phyloP scores from a whole-genome alignment of 2,888 invertebrate genomes.

The Furcula furcula region DNA sequence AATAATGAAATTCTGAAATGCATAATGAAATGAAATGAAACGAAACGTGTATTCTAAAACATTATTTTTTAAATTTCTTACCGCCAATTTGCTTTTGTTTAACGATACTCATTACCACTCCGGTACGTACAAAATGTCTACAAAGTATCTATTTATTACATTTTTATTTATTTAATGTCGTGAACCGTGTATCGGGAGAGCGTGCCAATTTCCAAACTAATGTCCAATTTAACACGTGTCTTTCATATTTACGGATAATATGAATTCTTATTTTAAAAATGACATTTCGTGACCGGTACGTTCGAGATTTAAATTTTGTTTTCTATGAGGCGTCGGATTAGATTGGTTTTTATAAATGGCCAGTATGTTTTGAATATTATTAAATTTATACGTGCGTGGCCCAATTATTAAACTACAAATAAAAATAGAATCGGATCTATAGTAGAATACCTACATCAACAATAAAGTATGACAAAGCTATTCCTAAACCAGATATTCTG shows the following conservation, averaged over 20 bases:
- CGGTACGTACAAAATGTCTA: constrained; percentile 22
- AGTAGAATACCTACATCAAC: no score
- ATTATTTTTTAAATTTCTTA: background rate
- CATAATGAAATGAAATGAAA: no score
- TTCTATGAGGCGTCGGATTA: background rate
- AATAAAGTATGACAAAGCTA: no score
- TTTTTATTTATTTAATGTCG: constrained; percentile 25
- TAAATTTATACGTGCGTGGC: no score
- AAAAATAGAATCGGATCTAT: no score
- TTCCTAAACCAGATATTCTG: no score
- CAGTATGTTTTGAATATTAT: background rate
- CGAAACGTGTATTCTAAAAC: no score
- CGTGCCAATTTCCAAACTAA: constrained; percentile 23
- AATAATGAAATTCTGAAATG: background rate
- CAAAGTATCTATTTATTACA: constrained; percentile 11
- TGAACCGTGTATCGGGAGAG: constrained; percentile 23
- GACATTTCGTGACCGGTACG: background rate
- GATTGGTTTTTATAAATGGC: background rate
- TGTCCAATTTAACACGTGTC: constrained; percentile 3
- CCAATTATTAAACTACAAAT: no score
- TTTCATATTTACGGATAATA: constrained; percentile 1
- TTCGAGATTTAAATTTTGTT: background rate
- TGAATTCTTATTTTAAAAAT: constrained; percentile 4
- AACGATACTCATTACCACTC: constrained; percentile 23
- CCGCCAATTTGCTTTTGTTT: background rate